Evolutionary conservation across 2,888 invertebrate species (phyloP).

Genomic region (Eilema griseolum): DNA sequence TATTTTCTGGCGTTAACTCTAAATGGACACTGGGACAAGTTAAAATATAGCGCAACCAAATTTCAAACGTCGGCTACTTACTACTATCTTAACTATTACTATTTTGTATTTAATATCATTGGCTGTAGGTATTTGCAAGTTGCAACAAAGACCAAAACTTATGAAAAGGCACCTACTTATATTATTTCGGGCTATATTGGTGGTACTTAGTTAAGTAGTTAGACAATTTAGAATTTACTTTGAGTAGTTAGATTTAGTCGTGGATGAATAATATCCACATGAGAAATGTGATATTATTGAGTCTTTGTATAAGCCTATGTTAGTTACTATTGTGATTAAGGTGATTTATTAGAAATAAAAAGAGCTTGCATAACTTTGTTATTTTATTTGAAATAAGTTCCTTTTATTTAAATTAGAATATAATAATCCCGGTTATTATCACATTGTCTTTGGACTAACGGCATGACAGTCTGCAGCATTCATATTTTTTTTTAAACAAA

Average conservation of each 20-base stretch:
- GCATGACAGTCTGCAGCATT: conserved; percentile 1
- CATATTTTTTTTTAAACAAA: neutral
- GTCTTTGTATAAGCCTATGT: conserved; percentile 84
- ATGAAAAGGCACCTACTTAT: conserved; percentile 32
- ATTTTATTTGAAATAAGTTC: conserved; percentile 42
- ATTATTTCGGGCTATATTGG: conserved; percentile 56
- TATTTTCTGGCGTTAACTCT: no score
- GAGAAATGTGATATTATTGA: conserved; percentile 91
- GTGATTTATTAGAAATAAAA: conserved; percentile 58
- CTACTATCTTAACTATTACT: no score
- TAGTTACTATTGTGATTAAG: conserved; percentile 71
- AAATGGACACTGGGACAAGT: no score
- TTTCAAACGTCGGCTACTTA: no score
- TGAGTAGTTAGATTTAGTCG: conserved; percentile 68
- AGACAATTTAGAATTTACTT: conserved; percentile 50
- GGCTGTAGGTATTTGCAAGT: neutral
- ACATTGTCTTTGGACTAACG: conserved; percentile 27
- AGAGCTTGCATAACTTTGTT: conserved; percentile 64
- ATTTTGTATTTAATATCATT: neutral
- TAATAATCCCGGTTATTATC: conserved; percentile 27
- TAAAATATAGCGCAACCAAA: no score
- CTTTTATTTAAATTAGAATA: conserved; percentile 40
- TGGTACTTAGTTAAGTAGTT: conserved; percentile 73
- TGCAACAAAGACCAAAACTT: conserved; percentile 21
- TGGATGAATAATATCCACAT: conserved; percentile 90